Evolutionary conservation across 2,113 vertebrate species (phyloP), one percentile per base, ranked within the genome.

Genomic region (Brachionichthys hirsutus): DNA sequence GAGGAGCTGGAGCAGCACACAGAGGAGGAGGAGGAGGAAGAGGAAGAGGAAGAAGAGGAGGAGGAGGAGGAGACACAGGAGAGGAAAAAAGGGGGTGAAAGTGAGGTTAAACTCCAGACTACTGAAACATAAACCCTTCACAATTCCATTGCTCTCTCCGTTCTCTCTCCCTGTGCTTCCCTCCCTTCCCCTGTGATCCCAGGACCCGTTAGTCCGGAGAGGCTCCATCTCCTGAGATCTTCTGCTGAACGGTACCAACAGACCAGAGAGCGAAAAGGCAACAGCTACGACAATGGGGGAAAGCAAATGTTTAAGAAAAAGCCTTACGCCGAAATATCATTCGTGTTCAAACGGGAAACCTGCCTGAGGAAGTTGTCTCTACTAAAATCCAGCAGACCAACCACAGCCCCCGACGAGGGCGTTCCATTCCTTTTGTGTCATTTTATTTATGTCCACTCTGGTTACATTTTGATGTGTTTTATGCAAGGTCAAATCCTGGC

Each of bases 1-100:
- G 97, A 98, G 77, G 97, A 99, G 93, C 91, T 99, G 83, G 97
- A 99, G 80, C 96, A 98, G 90, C 94, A 98, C 79, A 98, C 97
- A 9, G 96, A 96, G 49, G 95, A 93, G 41, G 94, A 88, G 3
- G 93, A 93, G 67, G 93, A 93, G n/a, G 94, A 94, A n/a, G 90
- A 90, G 0, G 91, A 91, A 14, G 87, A 93, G 6, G 90, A 90
- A 0, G 90, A 90, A 36, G 89, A 92, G 24, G 90, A 89, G 0
- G 89, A 91, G 34, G 88, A 92, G 4, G 80, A 83, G 52, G 83
- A 87, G 10, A 85, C 89, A 66, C 54, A 72, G 46, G 55, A 57
- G 45, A 85, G 77, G 71, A 84, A 89, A 85, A 71, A 85, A 59
- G 67, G 52, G 3, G 72, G 56, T 30, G 77, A 53, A 34, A 73